Evolutionary conservation across 2,888 invertebrate species (phyloP).

Genomic region (Onchidella celtica): DNA sequence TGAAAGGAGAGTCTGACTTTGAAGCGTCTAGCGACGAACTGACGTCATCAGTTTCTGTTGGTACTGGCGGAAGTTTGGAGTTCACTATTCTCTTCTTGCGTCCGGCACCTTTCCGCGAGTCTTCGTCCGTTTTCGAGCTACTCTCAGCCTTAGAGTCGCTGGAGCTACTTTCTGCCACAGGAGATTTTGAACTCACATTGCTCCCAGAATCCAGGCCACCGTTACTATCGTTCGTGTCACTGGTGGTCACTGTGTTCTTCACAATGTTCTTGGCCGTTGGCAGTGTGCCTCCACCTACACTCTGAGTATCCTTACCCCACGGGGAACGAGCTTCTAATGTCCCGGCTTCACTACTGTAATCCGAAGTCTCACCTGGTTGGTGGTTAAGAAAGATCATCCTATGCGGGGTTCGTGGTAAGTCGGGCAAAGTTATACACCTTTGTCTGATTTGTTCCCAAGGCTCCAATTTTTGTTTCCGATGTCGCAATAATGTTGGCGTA

Average conservation of each 20-base stretch:
- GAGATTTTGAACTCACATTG: background rate
- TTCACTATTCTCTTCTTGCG: background rate
- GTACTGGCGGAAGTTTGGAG: constrained; percentile 37
- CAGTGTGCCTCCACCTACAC: background rate
- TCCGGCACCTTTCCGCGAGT: background rate
- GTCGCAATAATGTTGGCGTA: background rate
- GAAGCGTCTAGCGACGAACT: background rate
- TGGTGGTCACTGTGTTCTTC: background rate
- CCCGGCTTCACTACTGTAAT: constrained; percentile 4
- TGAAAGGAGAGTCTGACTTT: too few species aligned
- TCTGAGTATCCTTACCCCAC: background rate
- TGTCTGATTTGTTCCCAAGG: constrained; percentile 51
- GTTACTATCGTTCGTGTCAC: background rate
- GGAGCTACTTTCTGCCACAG: background rate
- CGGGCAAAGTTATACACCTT: constrained; percentile 52
- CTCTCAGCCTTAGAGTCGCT: background rate
- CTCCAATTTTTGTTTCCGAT: constrained; percentile 17
- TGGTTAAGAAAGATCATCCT: constrained; percentile 51
- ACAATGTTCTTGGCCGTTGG: background rate
- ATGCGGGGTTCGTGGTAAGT: constrained; percentile 42
- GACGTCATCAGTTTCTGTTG: background rate
- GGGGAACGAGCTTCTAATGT: background rate
- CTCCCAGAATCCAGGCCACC: too few species aligned
- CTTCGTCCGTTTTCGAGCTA: background rate
- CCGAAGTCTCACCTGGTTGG: constrained; percentile 52